Base-by-base conservation (phyloP, 2,888 invertebrate genomes). In the Acanthoscelides obtectus region DNA sequence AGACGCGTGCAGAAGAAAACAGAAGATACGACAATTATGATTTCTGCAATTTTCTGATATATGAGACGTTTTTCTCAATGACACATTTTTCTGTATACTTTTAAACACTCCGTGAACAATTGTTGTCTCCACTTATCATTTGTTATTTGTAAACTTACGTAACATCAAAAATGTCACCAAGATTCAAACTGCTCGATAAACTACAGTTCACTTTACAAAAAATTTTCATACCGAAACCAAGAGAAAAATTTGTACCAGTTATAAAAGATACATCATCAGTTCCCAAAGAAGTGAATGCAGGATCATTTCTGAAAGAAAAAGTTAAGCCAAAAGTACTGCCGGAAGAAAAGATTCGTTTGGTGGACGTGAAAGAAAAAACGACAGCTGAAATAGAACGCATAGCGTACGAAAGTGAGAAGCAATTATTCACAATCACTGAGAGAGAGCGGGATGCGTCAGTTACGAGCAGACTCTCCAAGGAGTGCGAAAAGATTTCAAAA, bases 361-460 rank as follows among this genome's bases (percentile, higher is more conserved):
- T 45, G 3, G 45, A 45, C 45, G 45, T 45, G 45, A 45, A 45
- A 12, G 45, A 45, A 45, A 45, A 45, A 45, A 45, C 45, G 45
- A 45, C 45, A 45, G 45, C 45, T 6, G 45, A 45, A 45, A 45
- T 45, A 4, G 45, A 45, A 12, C 17, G 8, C 17, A 12, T 45
- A 12, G 45, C 45, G 12, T 45, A 45, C 12, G 71, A 72, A 22
- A 66, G 69, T 22, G 76, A 75, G 22, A 71, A 73, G n/a, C 71
- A 71, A 64, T 22, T 66, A 20, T 67, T 64, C 2, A 71, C 73
- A 20, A 22, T 72, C 22, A 67, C 75, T 2, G 79, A 80, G 74
- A 76, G 77, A 25, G 76, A 75, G 69, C 74, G 73, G 69, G 79
- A 79, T 20, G 79, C 78, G 0, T 63, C 69, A 19, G 22, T 75